Percentiles rank a stretch among this genome's conserved stretches.
phyloP scores from a whole-genome alignment of 1,140 invertebrate genomes.

The Drosophila lowei region DNA sequence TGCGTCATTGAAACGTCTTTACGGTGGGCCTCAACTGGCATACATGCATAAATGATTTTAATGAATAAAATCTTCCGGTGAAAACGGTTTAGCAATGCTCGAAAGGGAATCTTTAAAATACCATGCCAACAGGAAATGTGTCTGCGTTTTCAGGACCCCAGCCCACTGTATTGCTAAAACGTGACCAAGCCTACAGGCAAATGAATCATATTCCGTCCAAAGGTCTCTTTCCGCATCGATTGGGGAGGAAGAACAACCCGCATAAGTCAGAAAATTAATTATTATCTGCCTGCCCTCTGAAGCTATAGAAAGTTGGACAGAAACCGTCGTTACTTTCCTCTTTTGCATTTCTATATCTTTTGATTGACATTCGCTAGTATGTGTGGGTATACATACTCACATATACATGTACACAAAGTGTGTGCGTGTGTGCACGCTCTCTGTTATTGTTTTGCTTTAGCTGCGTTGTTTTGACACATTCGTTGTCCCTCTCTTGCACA shows the following conservation, averaged over 20 bases:
- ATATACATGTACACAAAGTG: too few relatives aligned
- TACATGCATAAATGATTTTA: too few relatives aligned
- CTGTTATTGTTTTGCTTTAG: constrained; percentile 76
- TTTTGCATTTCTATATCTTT: constrained; percentile 37
- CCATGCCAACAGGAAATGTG: too few relatives aligned
- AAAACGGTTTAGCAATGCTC: too few relatives aligned
- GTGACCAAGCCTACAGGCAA: too few relatives aligned
- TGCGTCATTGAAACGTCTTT: constrained; percentile 49
- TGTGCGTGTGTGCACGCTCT: constrained; percentile 42
- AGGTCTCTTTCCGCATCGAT: too few relatives aligned
- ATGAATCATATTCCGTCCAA: too few relatives aligned
- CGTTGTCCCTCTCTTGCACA: constrained; percentile 31
- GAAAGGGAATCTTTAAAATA: too few relatives aligned
- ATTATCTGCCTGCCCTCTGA: not conserved
- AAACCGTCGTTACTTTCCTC: constrained; percentile 30
- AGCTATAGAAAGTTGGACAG: constrained; percentile 20
- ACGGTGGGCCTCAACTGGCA: constrained; percentile 4
- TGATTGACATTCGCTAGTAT: constrained; percentile 9
- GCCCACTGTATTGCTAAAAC: too few relatives aligned
- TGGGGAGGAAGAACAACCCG: too few relatives aligned
- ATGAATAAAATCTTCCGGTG: too few relatives aligned
- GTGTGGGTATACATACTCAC: not conserved
- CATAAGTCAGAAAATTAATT: not conserved
- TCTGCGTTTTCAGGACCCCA: too few relatives aligned
- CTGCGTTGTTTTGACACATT: constrained; percentile 34